Evolutionary conservation across 2,888 invertebrate genomes (phyloP), one percentile per base, ranked within the genome.

Genomic region (Agonopterix alstromeriana): DNA sequence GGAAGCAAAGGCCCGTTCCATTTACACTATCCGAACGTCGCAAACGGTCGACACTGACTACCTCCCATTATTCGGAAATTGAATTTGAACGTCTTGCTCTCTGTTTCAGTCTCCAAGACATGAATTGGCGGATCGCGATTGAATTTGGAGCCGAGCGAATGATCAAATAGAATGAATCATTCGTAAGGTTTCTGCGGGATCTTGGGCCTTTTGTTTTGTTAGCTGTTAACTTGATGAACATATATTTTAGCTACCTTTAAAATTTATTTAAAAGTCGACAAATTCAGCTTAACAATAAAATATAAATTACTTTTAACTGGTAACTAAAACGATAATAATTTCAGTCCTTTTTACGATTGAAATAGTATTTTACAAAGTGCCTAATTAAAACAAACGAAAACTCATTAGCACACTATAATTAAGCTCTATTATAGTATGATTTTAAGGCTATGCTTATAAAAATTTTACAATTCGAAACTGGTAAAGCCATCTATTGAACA

Each of bases 1-100:
- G 79, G 77, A 81, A 81, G 73, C 74, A 65, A 72, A 67, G 27
- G 70, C 70, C 67, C 74, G 82, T 71, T 80, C 78, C 80, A 82
- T 82, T 81, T 84, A 82, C 80, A 80, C 73, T 71, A 63, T 69
- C 60, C 68, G 56, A 74, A 76, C 70, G 71, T 69, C 63, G 72
- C 63, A 70, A 67, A 60, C 70, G 69, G 72, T 67, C 73, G 67
- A 67, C 42, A 47, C 41, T 55, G 59, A 58, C 65, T 59, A 59
- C 53, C 50, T 61, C 61, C 61, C 60, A 65, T 67, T 73, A 74
- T 73, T 71, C 58, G 59, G 64, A 69, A 76, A 75, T 77, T 76
- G 67, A 75, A 77, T 72, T 63, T 59, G 57, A 68, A 60, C 61
- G 61, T 68, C 68, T 69, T 62, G 53, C 49, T 51, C 46, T 43